phyloP scores from a whole-genome alignment of 2,888 invertebrate genomes.

The Fragum fragum region DNA sequence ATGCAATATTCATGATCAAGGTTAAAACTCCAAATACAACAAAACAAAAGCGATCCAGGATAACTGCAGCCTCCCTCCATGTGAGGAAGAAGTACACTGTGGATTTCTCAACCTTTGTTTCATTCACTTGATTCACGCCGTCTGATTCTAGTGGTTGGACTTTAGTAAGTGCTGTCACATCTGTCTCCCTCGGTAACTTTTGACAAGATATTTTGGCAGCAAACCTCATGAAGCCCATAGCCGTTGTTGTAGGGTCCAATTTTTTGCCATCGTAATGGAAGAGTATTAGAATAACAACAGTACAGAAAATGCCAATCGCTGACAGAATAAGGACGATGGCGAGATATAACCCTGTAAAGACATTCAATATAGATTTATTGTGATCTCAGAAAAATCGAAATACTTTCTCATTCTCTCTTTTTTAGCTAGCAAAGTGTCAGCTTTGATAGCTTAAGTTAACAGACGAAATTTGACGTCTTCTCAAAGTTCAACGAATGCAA shows the following conservation, averaged over 20 bases:
- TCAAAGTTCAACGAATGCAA: no score
- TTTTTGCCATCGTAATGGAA: slow-evolving; percentile 37
- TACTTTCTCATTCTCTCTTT: no score
- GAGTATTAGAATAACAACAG: slow-evolving; percentile 44
- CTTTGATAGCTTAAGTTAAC: no score
- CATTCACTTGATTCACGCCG: not conserved
- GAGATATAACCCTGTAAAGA: slow-evolving; percentile 45
- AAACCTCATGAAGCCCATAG: not conserved
- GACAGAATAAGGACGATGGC: slow-evolving; percentile 44
- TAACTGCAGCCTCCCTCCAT: slow-evolving; percentile 41
- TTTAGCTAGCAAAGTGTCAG: no score
- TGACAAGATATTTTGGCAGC: slow-evolving; percentile 27
- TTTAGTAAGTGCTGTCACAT: not conserved
- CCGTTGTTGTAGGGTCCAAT: slow-evolving; percentile 11
- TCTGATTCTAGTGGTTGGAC: slow-evolving; percentile 15
- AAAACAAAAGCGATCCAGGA: slow-evolving; percentile 55
- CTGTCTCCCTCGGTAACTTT: not conserved
- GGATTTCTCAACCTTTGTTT: not conserved
- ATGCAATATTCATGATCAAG: slow-evolving; percentile 23
- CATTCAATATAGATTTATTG: no score
- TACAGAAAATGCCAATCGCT: slow-evolving; percentile 37
- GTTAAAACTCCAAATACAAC: slow-evolving; percentile 35
- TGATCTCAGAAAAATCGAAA: no score
- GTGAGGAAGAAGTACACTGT: slow-evolving; percentile 25
- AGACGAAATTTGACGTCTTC: no score